A percentile compares a stretch with the other conserved stretches of the same genome.
phyloP scores from a whole-genome alignment of 23 tunicate genomes.

The Oikopleura albicans region DNA sequence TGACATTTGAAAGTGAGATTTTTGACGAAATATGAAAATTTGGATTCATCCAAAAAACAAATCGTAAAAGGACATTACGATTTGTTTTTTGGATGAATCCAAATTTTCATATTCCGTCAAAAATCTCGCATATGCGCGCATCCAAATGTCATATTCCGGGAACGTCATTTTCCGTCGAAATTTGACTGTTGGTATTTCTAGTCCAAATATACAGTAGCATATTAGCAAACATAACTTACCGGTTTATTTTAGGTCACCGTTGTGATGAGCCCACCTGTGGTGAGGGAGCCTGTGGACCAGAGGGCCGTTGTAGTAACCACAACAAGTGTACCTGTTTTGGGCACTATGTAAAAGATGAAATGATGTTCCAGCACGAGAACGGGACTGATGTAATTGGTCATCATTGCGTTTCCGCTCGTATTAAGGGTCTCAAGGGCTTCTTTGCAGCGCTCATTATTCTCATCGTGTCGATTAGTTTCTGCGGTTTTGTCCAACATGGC shows the following conservation, averaged over 20 bases:
- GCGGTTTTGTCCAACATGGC: neutral
- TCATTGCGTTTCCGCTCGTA: neutral
- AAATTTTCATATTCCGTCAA: too few species aligned
- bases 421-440: neutral
- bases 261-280: neutral
- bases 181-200: too few species aligned
- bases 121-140: too few species aligned
- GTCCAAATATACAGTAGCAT: too few species aligned
- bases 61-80: too few species aligned
- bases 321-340: neutral
- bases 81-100: too few species aligned
- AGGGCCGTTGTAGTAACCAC: neutral
- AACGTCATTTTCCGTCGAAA: too few species aligned
- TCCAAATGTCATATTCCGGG: too few species aligned
- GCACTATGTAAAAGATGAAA: neutral
- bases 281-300: neutral
- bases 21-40: too few species aligned
- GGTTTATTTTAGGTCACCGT: neutral
- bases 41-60: too few species aligned
- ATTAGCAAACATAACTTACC: too few species aligned
- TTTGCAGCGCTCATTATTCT: neutral
- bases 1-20: too few species aligned
- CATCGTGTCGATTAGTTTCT: neutral
- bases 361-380: neutral
- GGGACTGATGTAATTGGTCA: neutral